These are phyloP conservation scores for Oreochromis aureus DNA, from an alignment of 2,113 vertebrate species.

Conservation along the genomic window DNA sequence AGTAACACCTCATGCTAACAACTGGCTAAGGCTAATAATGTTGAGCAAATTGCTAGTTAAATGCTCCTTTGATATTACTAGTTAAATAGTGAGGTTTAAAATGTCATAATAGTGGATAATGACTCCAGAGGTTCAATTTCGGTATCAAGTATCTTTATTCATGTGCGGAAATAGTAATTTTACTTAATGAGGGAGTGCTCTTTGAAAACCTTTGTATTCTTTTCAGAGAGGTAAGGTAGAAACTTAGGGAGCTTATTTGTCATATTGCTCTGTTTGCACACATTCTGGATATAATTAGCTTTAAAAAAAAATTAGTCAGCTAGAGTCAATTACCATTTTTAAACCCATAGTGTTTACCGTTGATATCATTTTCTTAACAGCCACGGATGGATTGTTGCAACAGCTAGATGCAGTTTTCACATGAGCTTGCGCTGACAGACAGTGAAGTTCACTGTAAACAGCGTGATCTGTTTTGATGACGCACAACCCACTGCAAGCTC, in stretches of 20 bases:
- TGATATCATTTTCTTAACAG: not conserved
- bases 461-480: conserved; percentile 57
- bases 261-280: not conserved
- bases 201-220: not conserved
- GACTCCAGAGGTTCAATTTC: not conserved
- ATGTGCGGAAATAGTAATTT: not conserved
- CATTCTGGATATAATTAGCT: not conserved
- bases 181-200: not conserved
- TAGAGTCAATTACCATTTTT: not conserved
- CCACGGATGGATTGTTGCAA: not conserved
- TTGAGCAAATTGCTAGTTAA: not conserved
- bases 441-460: conserved; percentile 56
- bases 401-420: conserved; percentile 12
- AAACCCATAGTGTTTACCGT: not conserved
- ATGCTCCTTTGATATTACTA: not conserved
- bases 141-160: not conserved
- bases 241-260: not conserved
- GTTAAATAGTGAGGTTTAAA: not conserved
- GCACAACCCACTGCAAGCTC: conserved; percentile 29
- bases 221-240: not conserved
- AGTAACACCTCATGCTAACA: not conserved
- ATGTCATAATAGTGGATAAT: not conserved
- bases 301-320: not conserved
- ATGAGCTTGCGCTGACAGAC: conserved; percentile 10
- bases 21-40: not conserved